Conservation (phyloP, 2,113 vertebrate genomes). For the Erinaceus europaeus region DNA sequence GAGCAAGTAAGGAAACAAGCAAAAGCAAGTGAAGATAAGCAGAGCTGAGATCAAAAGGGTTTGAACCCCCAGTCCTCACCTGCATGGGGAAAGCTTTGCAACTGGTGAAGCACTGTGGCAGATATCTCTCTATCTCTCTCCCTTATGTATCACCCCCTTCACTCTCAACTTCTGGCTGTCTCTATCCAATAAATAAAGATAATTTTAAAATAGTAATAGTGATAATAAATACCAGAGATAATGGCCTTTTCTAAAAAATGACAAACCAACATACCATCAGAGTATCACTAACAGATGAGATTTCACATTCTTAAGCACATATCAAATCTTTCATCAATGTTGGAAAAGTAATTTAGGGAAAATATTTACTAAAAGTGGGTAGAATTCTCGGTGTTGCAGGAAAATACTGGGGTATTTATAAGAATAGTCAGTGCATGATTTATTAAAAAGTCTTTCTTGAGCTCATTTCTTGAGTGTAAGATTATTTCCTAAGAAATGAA, state of each 20-base stretch:
- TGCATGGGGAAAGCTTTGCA: too few relatives aligned
- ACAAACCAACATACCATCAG: constrained; percentile 44
- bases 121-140: too few relatives aligned
- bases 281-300: constrained; percentile 62
- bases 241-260: constrained; percentile 61
- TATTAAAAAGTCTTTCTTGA: constrained; percentile 69
- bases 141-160: too few relatives aligned
- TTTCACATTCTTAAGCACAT: constrained; percentile 78
- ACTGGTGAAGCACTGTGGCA: too few relatives aligned
- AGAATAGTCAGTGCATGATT: constrained; percentile 69
- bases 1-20: too few relatives aligned
- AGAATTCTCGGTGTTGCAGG: constrained; percentile 68
- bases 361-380: constrained; percentile 77
- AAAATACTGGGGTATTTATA: constrained; percentile 72
- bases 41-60: too few relatives aligned
- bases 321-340: constrained; percentile 80
- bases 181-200: too few relatives aligned
- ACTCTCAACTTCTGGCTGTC: too few relatives aligned
- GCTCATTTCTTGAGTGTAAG: too few relatives aligned
- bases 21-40: too few relatives aligned
- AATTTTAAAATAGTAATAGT: too few relatives aligned
- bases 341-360: constrained; percentile 71
- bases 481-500: constrained; percentile 74
- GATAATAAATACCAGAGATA: constrained; percentile 44
- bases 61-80: too few relatives aligned